A percentile compares a stretch with the other conserved stretches of the same genome.
These are phyloP conservation scores for Phalacrocorax aristotelis DNA, from an alignment of 2,113 vertebrate species.

Conservation along the genomic window DNA sequence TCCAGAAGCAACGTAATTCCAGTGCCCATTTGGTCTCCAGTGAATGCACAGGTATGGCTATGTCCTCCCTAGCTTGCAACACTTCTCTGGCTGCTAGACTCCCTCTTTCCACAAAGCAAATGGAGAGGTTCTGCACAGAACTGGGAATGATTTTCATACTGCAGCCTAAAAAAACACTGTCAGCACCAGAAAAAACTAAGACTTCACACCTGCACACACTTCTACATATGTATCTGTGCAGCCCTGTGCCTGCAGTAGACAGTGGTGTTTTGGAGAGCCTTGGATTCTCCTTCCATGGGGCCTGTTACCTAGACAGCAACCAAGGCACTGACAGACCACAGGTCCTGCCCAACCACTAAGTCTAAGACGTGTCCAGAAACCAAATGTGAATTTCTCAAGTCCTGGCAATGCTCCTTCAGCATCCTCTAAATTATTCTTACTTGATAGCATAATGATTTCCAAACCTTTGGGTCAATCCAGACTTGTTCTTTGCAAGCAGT, in stretches of 20 bases:
- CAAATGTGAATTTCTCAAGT: neutral
- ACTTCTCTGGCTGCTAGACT: neutral
- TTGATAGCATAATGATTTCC: neutral
- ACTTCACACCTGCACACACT: no score
- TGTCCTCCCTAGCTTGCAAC: neutral
- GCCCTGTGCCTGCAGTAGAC: neutral
- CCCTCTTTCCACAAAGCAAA: neutral
- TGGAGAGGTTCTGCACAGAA: neutral
- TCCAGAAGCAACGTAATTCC: neutral
- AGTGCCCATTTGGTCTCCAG: neutral
- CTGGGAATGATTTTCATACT: neutral
- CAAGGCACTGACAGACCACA: neutral
- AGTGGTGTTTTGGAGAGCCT: neutral
- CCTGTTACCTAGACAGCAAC: neutral
- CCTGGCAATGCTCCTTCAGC: neutral
- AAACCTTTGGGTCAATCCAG: neutral
- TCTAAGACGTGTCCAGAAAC: neutral
- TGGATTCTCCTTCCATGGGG: neutral
- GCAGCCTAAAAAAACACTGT: neutral
- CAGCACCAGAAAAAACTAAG: neutral
- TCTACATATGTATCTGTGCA: rapidly evolving
- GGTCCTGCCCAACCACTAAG: neutral
- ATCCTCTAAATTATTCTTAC: neutral
- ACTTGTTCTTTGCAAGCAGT: neutral
- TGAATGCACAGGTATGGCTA: neutral